These are phyloP conservation scores for Scopus umbretta DNA, from an alignment of 2,113 vertebrate genomes.

Conservation along the genomic window DNA sequence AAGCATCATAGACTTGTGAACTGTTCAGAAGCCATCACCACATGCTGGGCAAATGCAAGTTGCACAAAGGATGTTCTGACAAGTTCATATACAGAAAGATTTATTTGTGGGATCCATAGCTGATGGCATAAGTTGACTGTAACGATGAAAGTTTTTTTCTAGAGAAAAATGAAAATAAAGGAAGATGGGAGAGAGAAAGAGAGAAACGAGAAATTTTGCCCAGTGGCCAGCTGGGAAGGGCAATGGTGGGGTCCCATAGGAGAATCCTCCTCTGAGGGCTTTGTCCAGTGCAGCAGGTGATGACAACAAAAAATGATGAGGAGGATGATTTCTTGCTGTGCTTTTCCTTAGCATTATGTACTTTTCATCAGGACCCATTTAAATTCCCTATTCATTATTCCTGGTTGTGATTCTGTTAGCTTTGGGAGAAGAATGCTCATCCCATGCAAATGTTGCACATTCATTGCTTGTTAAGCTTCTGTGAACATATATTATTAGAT, in stretches of 20 bases:
- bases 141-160: not conserved
- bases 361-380: not conserved
- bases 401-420: not conserved
- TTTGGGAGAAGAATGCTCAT: not conserved
- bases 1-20: not conserved
- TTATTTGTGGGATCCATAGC: not conserved
- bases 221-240: not conserved
- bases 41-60: not conserved
- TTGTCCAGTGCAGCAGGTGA: not conserved
- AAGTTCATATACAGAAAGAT: not conserved
- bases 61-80: not conserved
- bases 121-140: not conserved
- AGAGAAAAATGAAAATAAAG: not conserved
- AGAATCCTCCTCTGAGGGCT: not conserved
- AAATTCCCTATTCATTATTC: not conserved
- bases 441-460: not conserved
- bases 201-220: not conserved
- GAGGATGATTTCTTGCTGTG: not conserved
- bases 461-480: not conserved
- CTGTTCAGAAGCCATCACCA: not conserved
- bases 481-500: not conserved
- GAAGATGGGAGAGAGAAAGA: not conserved
- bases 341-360: not conserved
- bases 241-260: not conserved
- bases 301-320: not conserved